Evolutionary conservation across 1,140 invertebrate species (phyloP).

Genomic region (Pseudomyrmex sp.): DNA sequence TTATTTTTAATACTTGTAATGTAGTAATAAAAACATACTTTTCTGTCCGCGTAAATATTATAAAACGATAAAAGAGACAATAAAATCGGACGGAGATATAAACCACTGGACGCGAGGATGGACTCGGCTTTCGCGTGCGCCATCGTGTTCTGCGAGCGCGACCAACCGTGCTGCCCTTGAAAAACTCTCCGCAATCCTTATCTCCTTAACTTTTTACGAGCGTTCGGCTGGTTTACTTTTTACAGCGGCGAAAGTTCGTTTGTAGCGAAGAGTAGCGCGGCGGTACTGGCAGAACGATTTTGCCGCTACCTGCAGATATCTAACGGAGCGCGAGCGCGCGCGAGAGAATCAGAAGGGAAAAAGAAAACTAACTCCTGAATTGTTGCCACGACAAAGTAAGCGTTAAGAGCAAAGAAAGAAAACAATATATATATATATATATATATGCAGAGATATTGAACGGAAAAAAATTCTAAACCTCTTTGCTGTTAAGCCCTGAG

Average conservation of each 20-base stretch:
- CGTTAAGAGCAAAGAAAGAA: not conserved
- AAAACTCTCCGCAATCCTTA: conserved; percentile 70
- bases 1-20: not conserved
- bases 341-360: not conserved
- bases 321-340: not conserved
- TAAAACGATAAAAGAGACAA: not conserved
- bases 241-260: conserved; percentile 67
- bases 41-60: not conserved
- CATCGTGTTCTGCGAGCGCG: not conserved
- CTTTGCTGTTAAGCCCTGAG: not conserved
- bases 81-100: not conserved
- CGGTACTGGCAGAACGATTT: conserved; percentile 37
- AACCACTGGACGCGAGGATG: not conserved
- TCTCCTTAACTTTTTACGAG: conserved; percentile 68
- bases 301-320: conserved; percentile 11
- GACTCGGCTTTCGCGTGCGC: not conserved
- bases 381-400: conserved; percentile 12
- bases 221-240: conserved; percentile 64
- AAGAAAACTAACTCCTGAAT: conserved; percentile 12
- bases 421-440: not conserved
- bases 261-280: conserved; percentile 33
- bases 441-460: not conserved
- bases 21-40: not conserved
- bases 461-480: not conserved
- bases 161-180: conserved; percentile 63